Conservation (phyloP, 2,113 vertebrate species). For the Neoarius graeffei region DNA sequence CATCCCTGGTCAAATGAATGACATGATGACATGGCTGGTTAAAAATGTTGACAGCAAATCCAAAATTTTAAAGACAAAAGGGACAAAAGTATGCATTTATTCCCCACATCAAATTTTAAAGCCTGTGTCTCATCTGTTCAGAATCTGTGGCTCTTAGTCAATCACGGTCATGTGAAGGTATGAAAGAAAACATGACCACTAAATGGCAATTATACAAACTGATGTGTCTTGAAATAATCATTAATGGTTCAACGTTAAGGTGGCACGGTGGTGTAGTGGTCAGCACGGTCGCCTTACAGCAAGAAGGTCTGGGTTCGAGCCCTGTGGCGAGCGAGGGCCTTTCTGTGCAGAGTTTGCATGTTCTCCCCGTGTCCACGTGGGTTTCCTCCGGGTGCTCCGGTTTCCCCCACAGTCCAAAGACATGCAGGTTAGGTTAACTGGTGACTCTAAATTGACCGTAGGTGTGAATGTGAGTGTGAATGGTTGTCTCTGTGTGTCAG, state of each 20-base stretch:
- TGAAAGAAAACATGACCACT: neutral
- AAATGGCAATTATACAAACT: neutral
- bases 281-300: too few species aligned
- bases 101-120: neutral
- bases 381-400: too few species aligned
- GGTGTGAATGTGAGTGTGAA: too few species aligned
- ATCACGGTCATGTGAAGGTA: neutral
- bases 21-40: neutral
- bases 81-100: neutral
- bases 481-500: too few species aligned
- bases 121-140: neutral
- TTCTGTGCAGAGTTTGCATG: too few species aligned
- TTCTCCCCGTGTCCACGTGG: too few species aligned
- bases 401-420: too few species aligned
- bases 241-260: neutral
- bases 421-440: too few species aligned
- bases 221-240: neutral
- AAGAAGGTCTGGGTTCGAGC: too few species aligned
- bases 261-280: too few species aligned
- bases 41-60: neutral
- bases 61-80: neutral
- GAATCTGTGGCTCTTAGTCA: neutral
- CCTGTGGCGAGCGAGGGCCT: too few species aligned
- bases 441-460: too few species aligned
- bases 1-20: neutral